Evolutionary conservation across 2,888 invertebrate species (phyloP), one percentile per base, ranked within the genome.

Genomic region (Plusia festucae): DNA sequence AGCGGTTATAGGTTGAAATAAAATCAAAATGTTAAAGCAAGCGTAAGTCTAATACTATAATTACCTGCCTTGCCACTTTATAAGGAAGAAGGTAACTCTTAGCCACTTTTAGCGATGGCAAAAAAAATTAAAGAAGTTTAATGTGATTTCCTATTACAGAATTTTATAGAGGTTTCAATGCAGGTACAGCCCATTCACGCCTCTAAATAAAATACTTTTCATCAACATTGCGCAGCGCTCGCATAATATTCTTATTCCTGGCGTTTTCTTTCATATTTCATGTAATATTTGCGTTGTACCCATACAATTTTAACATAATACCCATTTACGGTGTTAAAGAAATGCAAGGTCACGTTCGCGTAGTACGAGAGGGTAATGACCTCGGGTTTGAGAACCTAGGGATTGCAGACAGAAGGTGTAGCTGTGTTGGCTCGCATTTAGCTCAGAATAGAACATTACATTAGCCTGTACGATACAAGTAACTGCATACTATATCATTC

Each of bases 291-390:
- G 40, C 60, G 51, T 53, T 58, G 53, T 65, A 55, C 16, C 30
- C 65, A 61, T 52, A 53, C 51, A 60, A 73, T 76, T 69, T 67
- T 68, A 73, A 76, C 68, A 76, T 76, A 61, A 74, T 72, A 68
- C 44, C 52, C 66, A 61, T 69, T 69, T 68, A 70, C 60, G 53
- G 32, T 60, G 56, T 18, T 67, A 64, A 72, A 79, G 71, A 78
- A 76, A 82, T 82, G 82, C 82, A 81, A 81, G 79, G 74, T 76
- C 82, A 82, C 79, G 81, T 65, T 67, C 69, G 52, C 53, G 53
- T 52, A 68, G 55, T 53, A 64, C 60, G 57, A n/a, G 62, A 34
- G 74, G 73, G 66, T 61, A 70, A 68, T 64, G 70, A 56, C 79
- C 68, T 64, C 63, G 69, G 20, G 54, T 62, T 55, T 52, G 66